phyloP scores from a whole-genome alignment of 2,113 vertebrate genomes.

The Aegithalos caudatus region DNA sequence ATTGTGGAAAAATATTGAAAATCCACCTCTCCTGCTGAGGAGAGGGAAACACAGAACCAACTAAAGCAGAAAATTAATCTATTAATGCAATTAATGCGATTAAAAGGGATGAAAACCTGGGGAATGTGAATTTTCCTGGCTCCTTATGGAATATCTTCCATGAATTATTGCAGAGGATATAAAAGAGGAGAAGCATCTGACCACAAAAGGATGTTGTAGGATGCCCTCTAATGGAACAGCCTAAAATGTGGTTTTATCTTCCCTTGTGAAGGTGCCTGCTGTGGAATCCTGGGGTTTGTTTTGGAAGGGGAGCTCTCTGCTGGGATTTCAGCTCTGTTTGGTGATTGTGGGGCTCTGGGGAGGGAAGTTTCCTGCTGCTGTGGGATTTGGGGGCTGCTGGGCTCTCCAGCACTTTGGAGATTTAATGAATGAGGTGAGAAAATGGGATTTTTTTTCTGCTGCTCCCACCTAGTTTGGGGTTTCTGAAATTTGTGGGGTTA shows the following conservation, averaged over 20 bases:
- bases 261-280: neutral
- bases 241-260: neutral
- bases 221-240: constrained; percentile 61
- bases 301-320: neutral
- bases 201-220: constrained; percentile 40
- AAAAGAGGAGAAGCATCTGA: neutral
- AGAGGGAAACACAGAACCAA: neutral
- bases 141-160: neutral
- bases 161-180: neutral
- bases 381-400: neutral
- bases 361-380: neutral
- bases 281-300: neutral
- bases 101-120: neutral
- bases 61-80: neutral
- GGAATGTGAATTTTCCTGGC: neutral
- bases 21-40: neutral
- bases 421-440: neutral
- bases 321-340: neutral
- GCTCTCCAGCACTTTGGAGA: neutral
- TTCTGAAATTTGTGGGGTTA: neutral
- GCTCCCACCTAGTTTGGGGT: neutral
- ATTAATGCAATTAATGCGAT: fast-evolving
- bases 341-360: neutral
- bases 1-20: neutral
- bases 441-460: neutral